Conservation (phyloP, 64 coral and sea anemone species). For the Porites lutea region DNA sequence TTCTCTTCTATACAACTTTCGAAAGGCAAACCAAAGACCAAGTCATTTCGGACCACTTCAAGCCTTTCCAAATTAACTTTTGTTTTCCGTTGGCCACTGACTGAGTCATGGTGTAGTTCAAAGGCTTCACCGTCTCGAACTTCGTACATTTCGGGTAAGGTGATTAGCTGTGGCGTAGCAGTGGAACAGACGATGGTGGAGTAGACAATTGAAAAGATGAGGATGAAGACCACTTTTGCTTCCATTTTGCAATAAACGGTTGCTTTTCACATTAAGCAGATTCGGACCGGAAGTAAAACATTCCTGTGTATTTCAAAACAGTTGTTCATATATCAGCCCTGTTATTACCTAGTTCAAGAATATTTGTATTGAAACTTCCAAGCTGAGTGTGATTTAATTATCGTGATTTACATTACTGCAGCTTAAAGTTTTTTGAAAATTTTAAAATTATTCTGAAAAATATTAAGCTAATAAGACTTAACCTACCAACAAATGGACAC, state of each 20-base stretch:
- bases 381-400: no score
- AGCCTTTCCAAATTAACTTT: conserved; percentile 3
- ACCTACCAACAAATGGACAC: no score
- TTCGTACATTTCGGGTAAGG: not conserved
- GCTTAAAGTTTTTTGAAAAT: no score
- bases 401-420: no score
- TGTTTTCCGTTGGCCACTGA: not conserved
- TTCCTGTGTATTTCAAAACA: not conserved
- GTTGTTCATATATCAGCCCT: no score
- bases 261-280: no score
- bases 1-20: not conserved
- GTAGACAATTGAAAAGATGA: not conserved
- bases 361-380: no score
- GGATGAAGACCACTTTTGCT: not conserved
- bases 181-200: not conserved
- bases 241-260: not conserved
- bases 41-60: not conserved
- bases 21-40: not conserved
- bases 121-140: not conserved
- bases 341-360: no score
- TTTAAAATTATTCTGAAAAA: no score
- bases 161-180: not conserved
- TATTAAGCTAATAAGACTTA: no score
- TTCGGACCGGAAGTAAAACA: not conserved
- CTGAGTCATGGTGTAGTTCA: not conserved